A percentile compares a stretch with the other conserved stretches of the same genome.
These are phyloP conservation scores for Drosophila ercepeae DNA, from an alignment of 1,140 invertebrate genomes.

Conservation along the genomic window DNA sequence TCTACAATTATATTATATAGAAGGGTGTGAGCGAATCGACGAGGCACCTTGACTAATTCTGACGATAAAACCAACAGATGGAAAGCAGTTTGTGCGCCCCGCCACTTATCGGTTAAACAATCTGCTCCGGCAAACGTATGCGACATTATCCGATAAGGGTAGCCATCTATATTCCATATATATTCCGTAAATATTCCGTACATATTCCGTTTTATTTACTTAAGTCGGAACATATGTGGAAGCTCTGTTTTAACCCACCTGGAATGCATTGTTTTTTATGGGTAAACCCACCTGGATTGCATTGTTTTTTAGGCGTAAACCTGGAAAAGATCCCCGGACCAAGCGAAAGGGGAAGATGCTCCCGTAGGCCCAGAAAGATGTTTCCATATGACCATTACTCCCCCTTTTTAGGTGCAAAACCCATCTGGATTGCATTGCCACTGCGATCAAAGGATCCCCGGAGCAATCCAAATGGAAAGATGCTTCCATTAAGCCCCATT, in stretches of 20 bases:
- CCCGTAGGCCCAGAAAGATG: too few species aligned
- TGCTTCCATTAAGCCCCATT: constrained; percentile 10
- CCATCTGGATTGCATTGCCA: too few species aligned
- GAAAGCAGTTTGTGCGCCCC: constrained; percentile 8
- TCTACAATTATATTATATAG: too few species aligned
- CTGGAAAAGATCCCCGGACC: too few species aligned
- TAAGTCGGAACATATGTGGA: constrained; percentile 43
- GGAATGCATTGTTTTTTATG: too few species aligned
- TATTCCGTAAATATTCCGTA: too few species aligned
- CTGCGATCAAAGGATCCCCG: too few species aligned
- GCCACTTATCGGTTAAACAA: constrained; percentile 43
- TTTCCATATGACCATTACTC: constrained; percentile 3
- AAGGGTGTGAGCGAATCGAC: constrained; percentile 28
- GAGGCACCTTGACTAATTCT: not conserved
- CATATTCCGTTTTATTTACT: not conserved
- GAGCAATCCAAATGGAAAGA: too few species aligned
- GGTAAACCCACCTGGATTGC: too few species aligned
- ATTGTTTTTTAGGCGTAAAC: too few species aligned
- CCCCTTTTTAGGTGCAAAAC: constrained; percentile 29
- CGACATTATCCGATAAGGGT: constrained; percentile 50
- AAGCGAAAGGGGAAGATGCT: too few species aligned
- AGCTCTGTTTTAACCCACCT: too few species aligned
- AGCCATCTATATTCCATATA: not conserved
- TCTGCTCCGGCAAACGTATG: constrained; percentile 35
- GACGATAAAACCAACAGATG: constrained; percentile 38